phyloP scores from a whole-genome alignment of 2,113 vertebrate species.

The Oryctolagus cuniculus region mOryCun1.1 NC_091434.1:166989001-166989500 shows the following conservation, averaged over 20 bases:
- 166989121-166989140: not conserved
- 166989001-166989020: not conserved
- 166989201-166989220: not conserved
- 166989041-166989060: not conserved
- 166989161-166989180: not conserved
- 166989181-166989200: not conserved
- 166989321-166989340: not conserved
- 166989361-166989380: not conserved
- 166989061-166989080: not conserved
- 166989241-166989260: not conserved
- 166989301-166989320: not conserved
- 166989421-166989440: not conserved
- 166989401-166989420: not conserved
- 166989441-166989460: not conserved
- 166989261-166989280: not conserved
- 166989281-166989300: not conserved
- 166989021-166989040: not conserved
- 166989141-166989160: not conserved
- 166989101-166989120: not conserved
- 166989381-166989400: not conserved
- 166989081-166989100: not conserved
- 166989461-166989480: not conserved
- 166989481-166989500: not conserved
- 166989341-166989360: not conserved
- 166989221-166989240: not conserved